Percentiles rank a stretch among this genome's conserved stretches.
These are phyloP conservation scores for Chloroceryle inda DNA, from an alignment of 2,797 vertebrate genomes.

Conservation along the genomic window DNA sequence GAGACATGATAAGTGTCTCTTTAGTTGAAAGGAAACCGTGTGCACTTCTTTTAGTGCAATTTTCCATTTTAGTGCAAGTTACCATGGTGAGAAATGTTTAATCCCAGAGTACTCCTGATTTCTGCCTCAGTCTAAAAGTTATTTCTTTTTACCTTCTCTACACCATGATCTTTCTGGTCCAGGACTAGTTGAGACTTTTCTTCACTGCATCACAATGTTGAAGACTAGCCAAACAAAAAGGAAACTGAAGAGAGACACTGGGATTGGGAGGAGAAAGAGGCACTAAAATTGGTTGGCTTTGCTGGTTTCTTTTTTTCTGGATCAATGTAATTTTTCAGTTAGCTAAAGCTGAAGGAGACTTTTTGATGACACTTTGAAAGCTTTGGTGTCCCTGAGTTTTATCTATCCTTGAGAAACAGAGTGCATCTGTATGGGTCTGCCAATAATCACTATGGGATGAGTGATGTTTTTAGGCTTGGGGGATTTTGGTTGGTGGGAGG, in stretches of 20 bases:
- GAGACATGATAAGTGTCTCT: conserved; percentile 58
- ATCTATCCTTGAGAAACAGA: neutral
- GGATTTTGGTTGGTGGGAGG: fast-evolving
- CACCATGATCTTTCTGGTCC: neutral
- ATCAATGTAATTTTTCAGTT: neutral
- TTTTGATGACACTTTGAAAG: neutral
- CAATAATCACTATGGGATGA: neutral
- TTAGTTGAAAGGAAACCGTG: conserved; percentile 54
- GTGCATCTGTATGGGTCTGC: neutral
- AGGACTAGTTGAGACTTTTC: neutral
- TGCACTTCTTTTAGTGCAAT: neutral
- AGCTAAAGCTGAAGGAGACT: neutral
- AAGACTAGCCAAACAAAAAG: no score
- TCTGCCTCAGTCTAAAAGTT: neutral
- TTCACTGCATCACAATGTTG: neutral
- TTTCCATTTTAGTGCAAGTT: conserved; percentile 36
- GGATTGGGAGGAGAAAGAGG: neutral
- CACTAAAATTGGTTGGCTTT: neutral
- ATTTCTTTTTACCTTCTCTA: neutral
- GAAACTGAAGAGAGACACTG: no score
- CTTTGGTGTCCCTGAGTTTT: neutral
- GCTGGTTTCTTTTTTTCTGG: neutral
- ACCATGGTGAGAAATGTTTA: conserved; percentile 9
- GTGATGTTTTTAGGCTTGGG: neutral
- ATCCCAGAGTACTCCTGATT: neutral